phyloP scores from a whole-genome alignment of 2,113 vertebrate genomes.

The Fulica atra region DNA sequence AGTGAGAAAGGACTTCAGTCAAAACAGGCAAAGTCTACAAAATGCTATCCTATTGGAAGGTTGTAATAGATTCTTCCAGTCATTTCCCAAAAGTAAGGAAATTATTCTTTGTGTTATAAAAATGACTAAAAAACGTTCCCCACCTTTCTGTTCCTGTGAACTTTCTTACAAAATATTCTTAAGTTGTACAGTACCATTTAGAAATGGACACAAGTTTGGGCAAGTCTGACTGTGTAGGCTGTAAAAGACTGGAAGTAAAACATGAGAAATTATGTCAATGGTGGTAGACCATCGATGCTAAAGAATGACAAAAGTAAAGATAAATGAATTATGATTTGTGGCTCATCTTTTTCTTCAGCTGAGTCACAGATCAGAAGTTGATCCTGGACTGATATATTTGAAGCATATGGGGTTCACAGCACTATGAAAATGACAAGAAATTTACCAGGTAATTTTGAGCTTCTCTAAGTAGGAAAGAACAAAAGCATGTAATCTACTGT shows the following conservation, averaged over 20 bases:
- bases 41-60: not conserved
- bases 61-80: conserved; percentile 3
- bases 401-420: not conserved
- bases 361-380: not conserved
- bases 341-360: not conserved
- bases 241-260: not conserved
- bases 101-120: not conserved
- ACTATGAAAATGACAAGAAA: not conserved
- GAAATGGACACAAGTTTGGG: not conserved
- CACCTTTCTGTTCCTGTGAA: not conserved
- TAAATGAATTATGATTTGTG: not conserved
- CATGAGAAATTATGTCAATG: not conserved
- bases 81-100: not conserved
- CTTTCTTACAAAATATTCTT: not conserved
- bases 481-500: not conserved
- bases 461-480: not conserved
- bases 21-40: not conserved
- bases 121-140: not conserved
- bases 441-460: not conserved
- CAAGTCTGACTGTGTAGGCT: not conserved
- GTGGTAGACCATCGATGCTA: not conserved
- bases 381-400: not conserved
- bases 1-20: not conserved
- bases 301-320: not conserved
- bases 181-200: not conserved